Conservation (phyloP, 2,797 vertebrate species). For the Pipistrellus kuhlii region DNA sequence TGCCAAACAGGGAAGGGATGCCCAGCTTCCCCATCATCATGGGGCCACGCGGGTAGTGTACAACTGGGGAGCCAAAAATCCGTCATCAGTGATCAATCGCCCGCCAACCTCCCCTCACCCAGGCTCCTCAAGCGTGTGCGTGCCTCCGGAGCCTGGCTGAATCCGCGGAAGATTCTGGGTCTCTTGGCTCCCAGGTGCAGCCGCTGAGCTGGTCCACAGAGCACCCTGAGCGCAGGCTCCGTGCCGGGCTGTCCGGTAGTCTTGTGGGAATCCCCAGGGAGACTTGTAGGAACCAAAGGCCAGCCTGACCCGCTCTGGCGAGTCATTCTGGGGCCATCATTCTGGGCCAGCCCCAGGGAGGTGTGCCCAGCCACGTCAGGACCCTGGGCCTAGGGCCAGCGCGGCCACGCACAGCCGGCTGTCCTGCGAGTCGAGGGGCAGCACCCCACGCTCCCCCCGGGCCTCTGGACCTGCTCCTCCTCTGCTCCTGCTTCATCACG, state of each 20-base stretch:
- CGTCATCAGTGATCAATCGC: accelerated
- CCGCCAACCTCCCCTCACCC: accelerated
- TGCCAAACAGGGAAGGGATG: too few relatives aligned
- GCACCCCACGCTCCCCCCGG: not conserved
- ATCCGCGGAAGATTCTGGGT: accelerated
- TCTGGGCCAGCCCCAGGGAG: not conserved
- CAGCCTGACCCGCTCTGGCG: accelerated
- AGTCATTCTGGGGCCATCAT: not conserved
- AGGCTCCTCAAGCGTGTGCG: not conserved
- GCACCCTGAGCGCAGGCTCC: not conserved
- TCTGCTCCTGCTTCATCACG: not conserved
- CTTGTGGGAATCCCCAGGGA: not conserved
- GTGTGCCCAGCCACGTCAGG: not conserved
- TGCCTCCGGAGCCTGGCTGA: accelerated
- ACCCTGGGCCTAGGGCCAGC: accelerated
- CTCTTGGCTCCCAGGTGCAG: not conserved
- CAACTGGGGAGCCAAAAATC: not conserved
- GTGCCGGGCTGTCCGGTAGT: not conserved
- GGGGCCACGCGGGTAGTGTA: accelerated
- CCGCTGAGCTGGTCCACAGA: accelerated
- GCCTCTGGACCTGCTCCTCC: not conserved
- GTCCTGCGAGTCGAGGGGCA: accelerated
- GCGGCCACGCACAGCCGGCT: accelerated
- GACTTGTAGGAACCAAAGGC: not conserved
- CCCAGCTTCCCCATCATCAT: not conserved